These are phyloP conservation scores for Morone saxatilis DNA, from an alignment of 2,113 vertebrate species.

Conservation along the genomic window DNA sequence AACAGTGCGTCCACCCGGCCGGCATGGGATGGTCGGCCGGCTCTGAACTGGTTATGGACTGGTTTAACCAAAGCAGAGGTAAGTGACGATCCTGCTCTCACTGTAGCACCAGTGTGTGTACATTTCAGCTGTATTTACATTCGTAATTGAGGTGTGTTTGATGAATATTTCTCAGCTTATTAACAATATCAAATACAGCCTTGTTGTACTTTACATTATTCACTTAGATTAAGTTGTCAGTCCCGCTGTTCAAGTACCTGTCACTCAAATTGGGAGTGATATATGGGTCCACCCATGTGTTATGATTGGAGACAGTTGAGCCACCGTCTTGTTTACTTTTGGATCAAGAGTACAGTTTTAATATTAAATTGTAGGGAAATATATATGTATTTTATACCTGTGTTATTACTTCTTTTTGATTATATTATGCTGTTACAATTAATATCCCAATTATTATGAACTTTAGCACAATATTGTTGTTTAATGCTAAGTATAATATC, in stretches of 20 bases:
- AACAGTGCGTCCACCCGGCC: constrained; percentile 12
- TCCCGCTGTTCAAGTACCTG: background rate
- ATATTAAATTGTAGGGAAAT: background rate
- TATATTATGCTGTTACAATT: too few species aligned
- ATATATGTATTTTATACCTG: background rate
- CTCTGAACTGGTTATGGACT: constrained; percentile 68
- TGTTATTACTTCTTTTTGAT: background rate
- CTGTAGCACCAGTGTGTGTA: too few species aligned
- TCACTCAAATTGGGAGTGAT: background rate
- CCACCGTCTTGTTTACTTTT: background rate
- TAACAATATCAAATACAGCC: background rate
- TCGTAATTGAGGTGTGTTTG: background rate
- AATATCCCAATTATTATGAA: too few species aligned
- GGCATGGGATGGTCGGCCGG: constrained; percentile 56
- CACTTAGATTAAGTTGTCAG: background rate
- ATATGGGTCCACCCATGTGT: background rate
- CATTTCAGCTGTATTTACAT: background rate
- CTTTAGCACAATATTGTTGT: background rate
- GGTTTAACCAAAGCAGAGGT: constrained; percentile 59
- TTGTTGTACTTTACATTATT: background rate
- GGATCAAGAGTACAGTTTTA: background rate
- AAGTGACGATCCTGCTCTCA: constrained; percentile 12
- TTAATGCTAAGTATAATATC: too few species aligned
- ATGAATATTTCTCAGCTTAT: background rate
- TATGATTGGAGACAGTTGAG: background rate